Evolutionary conservation across 2,113 vertebrate species (phyloP), one percentile per base, ranked within the genome.

Genomic region (Scatophagus argus): DNA sequence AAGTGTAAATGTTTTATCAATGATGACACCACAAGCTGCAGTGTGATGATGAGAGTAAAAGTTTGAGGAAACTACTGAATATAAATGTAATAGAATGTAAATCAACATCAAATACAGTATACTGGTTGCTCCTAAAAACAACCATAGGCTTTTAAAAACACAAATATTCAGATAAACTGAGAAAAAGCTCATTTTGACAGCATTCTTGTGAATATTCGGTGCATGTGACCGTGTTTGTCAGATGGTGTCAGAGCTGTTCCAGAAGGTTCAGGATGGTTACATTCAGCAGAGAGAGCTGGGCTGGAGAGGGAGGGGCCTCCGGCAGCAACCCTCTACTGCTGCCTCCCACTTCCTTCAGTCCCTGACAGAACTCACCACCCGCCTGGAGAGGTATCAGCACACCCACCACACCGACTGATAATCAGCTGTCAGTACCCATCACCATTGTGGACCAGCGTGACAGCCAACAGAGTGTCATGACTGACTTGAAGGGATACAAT

Each of bases 191-290:
- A 34, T 25, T 54, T 51, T 62, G 23, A 62, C 56, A 43, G 9
- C 25, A 31, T 1, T 25, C 27, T 13, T 23, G 27, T 61, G 32
- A 46, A 44, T 58, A 12, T 68, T 46, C 55, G 8, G 31, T 4
- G 36, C 23, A 27, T 16, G 3, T 23, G 29, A 6, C 3, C 4
- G 2, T 23, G 17, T 77, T 16, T 39, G 8, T 32, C 84, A 97
- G 97, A 93, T 96, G 90, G 94, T 97, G 70, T 94, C 96, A 32
- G 92, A 93, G 79, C 86, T 96, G 86, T 97, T 98, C 90, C 90
- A 86, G 86, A 95, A 94, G 76, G 92, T 94, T 43, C 94, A 95
- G 77, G 92, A 94, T 31, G 69, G 68, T 29, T 87, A 92, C 52
- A 44, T 85, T 6, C 94, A 95, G 76, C 84, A 72, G 85, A 93